These are phyloP conservation scores for Protobothrops flavoviridis DNA, from an alignment of 2,113 vertebrate genomes.

Conservation along the genomic window DNA sequence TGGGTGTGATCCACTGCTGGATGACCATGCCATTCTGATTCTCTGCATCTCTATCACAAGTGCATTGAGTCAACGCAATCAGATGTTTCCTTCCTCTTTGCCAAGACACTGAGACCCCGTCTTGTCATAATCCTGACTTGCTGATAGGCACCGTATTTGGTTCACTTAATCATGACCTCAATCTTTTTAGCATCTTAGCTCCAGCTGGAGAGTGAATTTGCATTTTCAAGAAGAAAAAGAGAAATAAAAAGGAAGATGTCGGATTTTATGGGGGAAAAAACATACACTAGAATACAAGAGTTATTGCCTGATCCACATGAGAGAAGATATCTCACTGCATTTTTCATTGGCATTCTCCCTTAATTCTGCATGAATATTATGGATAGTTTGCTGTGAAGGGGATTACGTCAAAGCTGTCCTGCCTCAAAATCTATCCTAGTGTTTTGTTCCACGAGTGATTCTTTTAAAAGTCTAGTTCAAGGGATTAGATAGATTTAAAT, in stretches of 20 bases:
- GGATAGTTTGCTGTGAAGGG: not conserved
- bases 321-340: not conserved
- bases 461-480: slow-evolving; percentile 43
- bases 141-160: slow-evolving; percentile 22
- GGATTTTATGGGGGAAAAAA: slow-evolving; percentile 7
- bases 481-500: slow-evolving; percentile 35
- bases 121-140: slow-evolving; percentile 16
- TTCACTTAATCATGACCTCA: slow-evolving; percentile 48
- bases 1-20: not conserved
- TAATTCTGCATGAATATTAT: not conserved
- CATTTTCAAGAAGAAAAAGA: slow-evolving; percentile 13
- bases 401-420: slow-evolving; percentile 11
- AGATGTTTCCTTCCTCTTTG: slow-evolving; percentile 17
- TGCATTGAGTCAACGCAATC: not conserved
- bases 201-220: slow-evolving; percentile 37
- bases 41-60: slow-evolving; percentile 16
- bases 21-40: not conserved
- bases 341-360: not conserved
- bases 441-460: slow-evolving; percentile 26
- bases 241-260: not conserved
- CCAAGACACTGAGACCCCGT: slow-evolving; percentile 17
- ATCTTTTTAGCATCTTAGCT: slow-evolving; percentile 54
- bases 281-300: slow-evolving; percentile 21
- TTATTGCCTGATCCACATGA: slow-evolving; percentile 21
- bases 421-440: not conserved